phyloP scores from a whole-genome alignment of 2,888 invertebrate genomes.

The Hymenopus coronatus region DNA sequence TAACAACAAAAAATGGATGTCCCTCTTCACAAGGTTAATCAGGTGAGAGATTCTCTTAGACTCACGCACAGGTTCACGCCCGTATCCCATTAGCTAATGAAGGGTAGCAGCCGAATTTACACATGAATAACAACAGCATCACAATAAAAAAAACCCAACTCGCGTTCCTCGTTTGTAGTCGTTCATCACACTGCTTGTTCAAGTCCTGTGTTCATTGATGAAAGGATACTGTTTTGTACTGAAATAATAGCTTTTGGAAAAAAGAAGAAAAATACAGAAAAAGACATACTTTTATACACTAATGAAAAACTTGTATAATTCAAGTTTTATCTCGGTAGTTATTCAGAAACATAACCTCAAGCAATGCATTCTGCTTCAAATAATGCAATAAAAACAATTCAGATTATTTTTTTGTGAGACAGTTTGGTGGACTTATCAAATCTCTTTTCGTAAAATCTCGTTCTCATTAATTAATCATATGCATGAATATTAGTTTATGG shows the following conservation, averaged over 20 bases:
- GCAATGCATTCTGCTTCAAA: no score
- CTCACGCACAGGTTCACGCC: not conserved
- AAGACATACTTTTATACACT: not conserved
- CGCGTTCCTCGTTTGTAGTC: not conserved
- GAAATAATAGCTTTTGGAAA: not conserved
- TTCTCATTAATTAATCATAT: no score
- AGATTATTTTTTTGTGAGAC: no score
- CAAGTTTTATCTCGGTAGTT: not conserved
- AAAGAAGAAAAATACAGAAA: no score
- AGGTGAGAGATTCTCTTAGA: not conserved
- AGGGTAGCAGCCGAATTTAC: not conserved
- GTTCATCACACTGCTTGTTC: not conserved
- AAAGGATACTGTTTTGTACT: not conserved
- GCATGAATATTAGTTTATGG: no score
- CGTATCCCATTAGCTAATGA: not conserved
- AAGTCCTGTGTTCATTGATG: not conserved
- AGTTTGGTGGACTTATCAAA: no score
- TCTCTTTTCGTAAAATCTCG: no score
- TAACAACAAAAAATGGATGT: not conserved
- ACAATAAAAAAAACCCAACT: not conserved
- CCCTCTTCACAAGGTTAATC: not conserved
- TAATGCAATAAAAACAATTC: no score
- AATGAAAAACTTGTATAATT: not conserved
- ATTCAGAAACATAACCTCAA: not conserved
- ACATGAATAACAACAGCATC: not conserved